Evolutionary conservation across 2,888 invertebrate species (phyloP), one percentile per base, ranked within the genome.

Genomic region (Chaitophorus viminalis): DNA sequence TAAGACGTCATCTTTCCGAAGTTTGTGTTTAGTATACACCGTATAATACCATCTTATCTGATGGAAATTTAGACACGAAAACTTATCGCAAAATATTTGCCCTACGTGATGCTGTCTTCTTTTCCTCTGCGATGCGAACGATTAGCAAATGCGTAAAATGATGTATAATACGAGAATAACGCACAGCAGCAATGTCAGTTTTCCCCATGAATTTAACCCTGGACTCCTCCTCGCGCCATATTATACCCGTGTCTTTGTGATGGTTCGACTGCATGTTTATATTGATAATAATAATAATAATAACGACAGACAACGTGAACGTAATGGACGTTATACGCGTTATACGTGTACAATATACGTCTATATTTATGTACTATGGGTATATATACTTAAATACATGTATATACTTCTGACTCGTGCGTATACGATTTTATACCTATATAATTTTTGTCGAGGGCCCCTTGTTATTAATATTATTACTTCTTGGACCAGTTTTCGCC

Each of bases 401-500:
- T 25, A 39, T 29, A 9, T 31, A 54, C 31, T 52, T 52, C 77
- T 29, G 36, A 8, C n/a, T n/a, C n/a, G 36, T 31, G 31, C 60
- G 70, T 82, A 31, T 74, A 74, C 36, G 52, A 36, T n/a, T 68
- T 60, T 79, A 79, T 79, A 65, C 39, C n/a, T 82, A 82, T 82
- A 82, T 82, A 70, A 74, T 83, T 83, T 83, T 83, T 39, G 81
- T 75, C 60, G 74, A 60, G 83, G 75, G 39, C 74, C 75, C 36
- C 83, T 74, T 33, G 54, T 83, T 84, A 84, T 75, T 76, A 76
- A 65, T 75, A 84, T 81, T 75, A 84, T 81, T 70, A 68, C 31
- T 70, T 70, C 76, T 84, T 39, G 39, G 75, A 84, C 84, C 84
- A 84, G 84, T 84, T 84, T 76, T 84, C 75, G 54, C 54, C 76